Percentiles rank a stretch among this genome's conserved stretches.
phyloP scores from a whole-genome alignment of 2,113 vertebrate genomes.

The Recurvirostra avosetta region DNA sequence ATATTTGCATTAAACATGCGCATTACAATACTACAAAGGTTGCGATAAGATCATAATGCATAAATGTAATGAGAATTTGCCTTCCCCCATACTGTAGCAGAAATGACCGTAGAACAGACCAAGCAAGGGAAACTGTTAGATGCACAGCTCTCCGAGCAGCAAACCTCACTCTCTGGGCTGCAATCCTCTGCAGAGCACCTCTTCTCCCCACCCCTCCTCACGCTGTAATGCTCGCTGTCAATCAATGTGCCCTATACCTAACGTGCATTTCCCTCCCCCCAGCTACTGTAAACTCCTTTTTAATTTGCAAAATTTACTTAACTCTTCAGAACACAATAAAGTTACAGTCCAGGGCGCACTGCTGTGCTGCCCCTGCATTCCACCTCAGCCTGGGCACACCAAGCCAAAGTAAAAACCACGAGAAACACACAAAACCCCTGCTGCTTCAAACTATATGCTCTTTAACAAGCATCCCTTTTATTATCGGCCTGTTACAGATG shows the following conservation, averaged over 20 bases:
- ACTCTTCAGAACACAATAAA: neutral
- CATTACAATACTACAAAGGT: neutral
- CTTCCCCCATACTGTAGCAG: conserved; percentile 70
- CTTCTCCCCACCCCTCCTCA: neutral
- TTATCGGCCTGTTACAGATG: neutral
- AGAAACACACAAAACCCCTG: neutral
- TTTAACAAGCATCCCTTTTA: neutral
- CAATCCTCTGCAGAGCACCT: neutral
- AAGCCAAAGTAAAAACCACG: neutral
- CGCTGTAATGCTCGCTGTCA: rapidly evolving
- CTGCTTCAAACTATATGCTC: neutral
- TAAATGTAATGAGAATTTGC: conserved; percentile 29
- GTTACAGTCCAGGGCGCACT: neutral
- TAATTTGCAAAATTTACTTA: neutral
- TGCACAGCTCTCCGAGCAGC: conserved; percentile 56
- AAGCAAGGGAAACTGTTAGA: conserved; percentile 82
- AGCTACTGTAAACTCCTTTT: neutral
- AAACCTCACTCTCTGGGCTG: neutral
- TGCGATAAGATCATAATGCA: conserved; percentile 34
- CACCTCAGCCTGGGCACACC: neutral
- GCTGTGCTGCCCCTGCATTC: neutral
- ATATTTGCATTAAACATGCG: conserved; percentile 43
- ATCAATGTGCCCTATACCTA: neutral
- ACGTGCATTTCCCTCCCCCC: rapidly evolving
- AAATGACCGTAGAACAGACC: conserved; percentile 47